Conservation (phyloP, 2,797 vertebrate species). For the Champsocephalus esox region DNA sequence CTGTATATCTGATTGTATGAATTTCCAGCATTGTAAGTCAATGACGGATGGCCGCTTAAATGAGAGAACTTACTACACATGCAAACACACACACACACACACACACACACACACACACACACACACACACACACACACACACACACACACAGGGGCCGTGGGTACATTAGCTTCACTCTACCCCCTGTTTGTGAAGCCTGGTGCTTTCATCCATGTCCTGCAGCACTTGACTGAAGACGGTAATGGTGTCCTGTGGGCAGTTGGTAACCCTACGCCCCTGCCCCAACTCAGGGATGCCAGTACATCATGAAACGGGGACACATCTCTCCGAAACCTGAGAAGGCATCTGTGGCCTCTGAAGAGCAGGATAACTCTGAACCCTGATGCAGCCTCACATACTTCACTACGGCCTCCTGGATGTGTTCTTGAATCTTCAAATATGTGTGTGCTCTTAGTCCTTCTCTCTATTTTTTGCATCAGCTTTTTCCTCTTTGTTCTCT, state of each 20-base stretch:
- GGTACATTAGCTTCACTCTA: slow-evolving; percentile 32
- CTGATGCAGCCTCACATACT: slow-evolving; percentile 37
- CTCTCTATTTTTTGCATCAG: slow-evolving; percentile 43
- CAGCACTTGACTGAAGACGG: slow-evolving; percentile 69
- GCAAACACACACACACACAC: slow-evolving; percentile 4
- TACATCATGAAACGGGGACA: slow-evolving; percentile 73
- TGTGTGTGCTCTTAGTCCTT: slow-evolving; percentile 30
- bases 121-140: slow-evolving; percentile 22
- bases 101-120: slow-evolving; percentile 22
- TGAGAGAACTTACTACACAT: slow-evolving; percentile 8
- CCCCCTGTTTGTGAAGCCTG: slow-evolving; percentile 35
- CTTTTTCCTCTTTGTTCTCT: slow-evolving; percentile 41
- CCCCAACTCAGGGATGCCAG: slow-evolving; percentile 62
- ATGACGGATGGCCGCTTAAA: not conserved
- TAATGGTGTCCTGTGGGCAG: slow-evolving; percentile 76
- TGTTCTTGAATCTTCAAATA: slow-evolving; percentile 40
- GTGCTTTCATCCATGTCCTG: slow-evolving; percentile 77
- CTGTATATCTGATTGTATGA: not conserved
- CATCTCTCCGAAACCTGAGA: slow-evolving; percentile 73
- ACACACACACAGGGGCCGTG: slow-evolving; percentile 2
- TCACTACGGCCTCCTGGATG: slow-evolving; percentile 32
- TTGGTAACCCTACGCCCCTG: slow-evolving; percentile 77
- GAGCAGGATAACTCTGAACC: slow-evolving; percentile 50
- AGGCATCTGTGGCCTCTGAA: slow-evolving; percentile 66
- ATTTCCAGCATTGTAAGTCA: not conserved